Base-by-base conservation (phyloP, 1,140 invertebrate genomes). In the Drosophila eugracilis region DNA sequence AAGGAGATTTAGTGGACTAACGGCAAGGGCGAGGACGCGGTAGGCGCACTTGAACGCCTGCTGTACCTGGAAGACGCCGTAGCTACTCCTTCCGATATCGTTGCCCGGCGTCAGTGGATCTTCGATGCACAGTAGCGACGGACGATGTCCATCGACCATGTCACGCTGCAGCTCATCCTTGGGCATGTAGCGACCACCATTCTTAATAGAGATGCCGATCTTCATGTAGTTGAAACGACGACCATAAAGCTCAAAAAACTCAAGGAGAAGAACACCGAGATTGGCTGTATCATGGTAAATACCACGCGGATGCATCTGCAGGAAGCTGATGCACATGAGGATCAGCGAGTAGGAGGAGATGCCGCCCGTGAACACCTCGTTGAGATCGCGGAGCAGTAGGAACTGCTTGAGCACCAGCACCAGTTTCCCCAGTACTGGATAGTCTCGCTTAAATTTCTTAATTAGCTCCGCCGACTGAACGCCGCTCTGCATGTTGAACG, bases 341-440 rank as follows among this genome's bases (percentile, higher is more conserved):
- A 99, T 99, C 72, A 99, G 95, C 91, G 98, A 98, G 92, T 99
- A 99, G 34, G 98, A 99, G 72, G 98, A 98, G 84, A 99, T 99
- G 91, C 99, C 99, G 75, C 99, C 91, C 48, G 98, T 99, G 93
- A 99, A 99, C 44, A 99, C 98, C 95, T 99, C 98, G 93, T 99
- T 99, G 78, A 99, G 94, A 94, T 99, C 97, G 92, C 98, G 94
- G 93, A 99, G 97, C 47, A 99, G 93, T 54, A 99, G 94, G 93
- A 99, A 99, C 93, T 99, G 98, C 93, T 99, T 99, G 67, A 99
- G 94, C 49, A 99, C 98, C 92, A 99, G 95, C 69, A 99, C 98
- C 79, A 99, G 93, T 90, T 98, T 98, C 21, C 96, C 95, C 65
- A 99, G 93, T 53, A 96, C 95, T 19, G 97, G 97, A 93, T 95